These are phyloP conservation scores for Trissoscelio sp. DNA, from an alignment of 2,888 invertebrate species.

Conservation along the genomic window DNA sequence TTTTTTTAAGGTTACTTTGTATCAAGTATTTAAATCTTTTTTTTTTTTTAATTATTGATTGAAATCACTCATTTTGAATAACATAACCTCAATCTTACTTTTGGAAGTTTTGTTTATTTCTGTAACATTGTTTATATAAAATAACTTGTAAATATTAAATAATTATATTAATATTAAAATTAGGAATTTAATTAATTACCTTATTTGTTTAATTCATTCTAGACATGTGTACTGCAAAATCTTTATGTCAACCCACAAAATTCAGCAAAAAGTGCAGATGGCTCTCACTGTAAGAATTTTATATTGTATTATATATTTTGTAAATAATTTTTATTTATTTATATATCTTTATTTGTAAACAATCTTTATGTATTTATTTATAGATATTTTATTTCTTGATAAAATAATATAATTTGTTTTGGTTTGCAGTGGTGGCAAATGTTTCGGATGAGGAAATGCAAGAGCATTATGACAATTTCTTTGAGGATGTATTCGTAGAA, in stretches of 20 bases:
- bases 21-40: background rate
- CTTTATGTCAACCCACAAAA: slow-evolving; percentile 99
- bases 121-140: too few species aligned
- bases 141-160: too few species aligned
- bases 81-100: too few species aligned
- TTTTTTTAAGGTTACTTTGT: background rate
- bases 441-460: slow-evolving; percentile 99
- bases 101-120: too few species aligned
- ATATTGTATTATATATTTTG: too few species aligned
- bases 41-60: background rate
- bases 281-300: slow-evolving; percentile 92
- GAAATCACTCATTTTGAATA: too few species aligned
- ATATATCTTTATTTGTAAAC: background rate
- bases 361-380: slow-evolving; percentile 43
- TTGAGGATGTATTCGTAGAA: slow-evolving; percentile 99
- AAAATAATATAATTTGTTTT: too few species aligned
- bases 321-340: too few species aligned
- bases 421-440: slow-evolving; percentile 95
- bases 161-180: too few species aligned
- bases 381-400: too few species aligned
- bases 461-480: slow-evolving; percentile 99
- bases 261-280: slow-evolving; percentile 98
- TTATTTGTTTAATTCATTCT: slow-evolving; percentile 79
- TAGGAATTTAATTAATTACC: background rate
- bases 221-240: slow-evolving; percentile 98